Base-by-base conservation (phyloP, 2,113 vertebrate genomes). In the Gambusia holbrooki region DNA sequence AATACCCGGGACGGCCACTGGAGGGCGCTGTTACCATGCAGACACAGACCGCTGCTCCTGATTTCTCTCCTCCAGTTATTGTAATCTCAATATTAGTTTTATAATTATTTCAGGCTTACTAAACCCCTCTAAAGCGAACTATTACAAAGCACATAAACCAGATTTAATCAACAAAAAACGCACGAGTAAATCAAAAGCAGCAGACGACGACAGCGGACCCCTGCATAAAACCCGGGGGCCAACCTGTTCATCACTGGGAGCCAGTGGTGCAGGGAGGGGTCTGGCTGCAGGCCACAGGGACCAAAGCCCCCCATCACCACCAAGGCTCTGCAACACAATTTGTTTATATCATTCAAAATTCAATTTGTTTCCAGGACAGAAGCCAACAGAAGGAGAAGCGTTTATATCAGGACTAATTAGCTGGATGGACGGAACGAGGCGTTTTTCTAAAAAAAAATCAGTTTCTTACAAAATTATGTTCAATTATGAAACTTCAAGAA, bases 321-420 rank as follows among this genome's bases (percentile, higher is more conserved):
- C 40, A 82, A 81, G 82, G 79, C 79, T 73, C 76, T 70, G 82
- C 88, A 74, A 82, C 86, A 87, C 88, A 91, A 92, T 82, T 90
- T 74, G 86, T 93, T 91, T 89, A 90, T 92, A 93, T 92, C 84
- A 88, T 89, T 94, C 87, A 91, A 90, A 94, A 94, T 92, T 91
- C 85, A 90, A 92, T 95, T 94, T 92, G 89, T 90, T 84, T 90
- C 82, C 88, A 89, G 93, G 92, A 93, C 83, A 62, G 84, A 90
- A 82, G 94, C 92, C 90, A 93, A 88, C 71, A 86, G 68, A 93
- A 89, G 87, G 86, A 69, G 87, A 82, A 90, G 83, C 80, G 90
- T 94, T 93, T 90, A 92, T 93, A 92, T 93, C 84, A 91, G 88
- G 91, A 87, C 85, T 88, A 92, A 94, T 93, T 92, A 91, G 93